Conservation (phyloP, 2,113 vertebrate species). For the Hemiprocne comata region DNA sequence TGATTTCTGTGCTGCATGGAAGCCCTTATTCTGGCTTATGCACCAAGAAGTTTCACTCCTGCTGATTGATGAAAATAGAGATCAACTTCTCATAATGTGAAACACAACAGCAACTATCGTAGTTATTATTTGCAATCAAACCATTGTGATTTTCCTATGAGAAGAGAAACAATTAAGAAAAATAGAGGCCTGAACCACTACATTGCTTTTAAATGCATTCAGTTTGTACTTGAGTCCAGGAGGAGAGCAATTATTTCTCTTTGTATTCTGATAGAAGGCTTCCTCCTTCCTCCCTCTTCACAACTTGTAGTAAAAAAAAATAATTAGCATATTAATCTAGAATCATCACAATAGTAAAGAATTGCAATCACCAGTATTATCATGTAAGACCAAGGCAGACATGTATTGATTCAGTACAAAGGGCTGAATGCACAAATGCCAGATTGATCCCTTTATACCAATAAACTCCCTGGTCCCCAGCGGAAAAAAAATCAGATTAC, state of each 20-base stretch:
- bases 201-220: slow-evolving; percentile 3
- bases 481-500: not conserved
- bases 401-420: not conserved
- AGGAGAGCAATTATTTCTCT: slow-evolving; percentile 45
- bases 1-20: not conserved
- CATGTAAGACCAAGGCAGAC: not conserved
- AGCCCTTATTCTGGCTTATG: not conserved
- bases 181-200: not conserved
- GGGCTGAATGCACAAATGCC: not conserved
- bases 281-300: not conserved
- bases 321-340: not conserved
- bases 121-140: slow-evolving; percentile 52
- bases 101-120: slow-evolving; percentile 8
- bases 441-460: not conserved
- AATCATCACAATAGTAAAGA: slow-evolving; percentile 8
- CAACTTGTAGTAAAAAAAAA: not conserved
- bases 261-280: slow-evolving; percentile 40
- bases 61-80: not conserved
- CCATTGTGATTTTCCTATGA: slow-evolving; percentile 26
- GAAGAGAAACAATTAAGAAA: slow-evolving; percentile 38
- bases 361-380: slow-evolving; percentile 22
- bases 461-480: not conserved
- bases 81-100: slow-evolving; percentile 24
- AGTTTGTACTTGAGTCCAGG: not conserved
- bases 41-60: not conserved